Conservation (phyloP, 1,140 invertebrate species). For the Lepidostoma basale region DNA sequence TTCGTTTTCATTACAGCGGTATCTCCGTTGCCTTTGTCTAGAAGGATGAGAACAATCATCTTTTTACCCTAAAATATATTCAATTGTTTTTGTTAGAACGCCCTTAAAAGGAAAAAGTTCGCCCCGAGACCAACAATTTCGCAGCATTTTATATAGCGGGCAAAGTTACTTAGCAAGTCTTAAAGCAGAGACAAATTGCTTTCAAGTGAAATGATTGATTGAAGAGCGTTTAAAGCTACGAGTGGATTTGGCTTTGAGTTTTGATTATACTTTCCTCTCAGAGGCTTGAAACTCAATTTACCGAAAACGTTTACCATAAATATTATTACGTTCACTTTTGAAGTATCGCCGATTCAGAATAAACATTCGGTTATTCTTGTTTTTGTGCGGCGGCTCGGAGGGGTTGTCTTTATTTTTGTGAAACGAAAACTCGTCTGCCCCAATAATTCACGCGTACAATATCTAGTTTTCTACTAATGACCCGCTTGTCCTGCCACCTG, state of each 20-base stretch:
- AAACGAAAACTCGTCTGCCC: too few relatives aligned
- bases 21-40: too few relatives aligned
- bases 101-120: constrained; percentile 16
- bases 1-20: too few relatives aligned
- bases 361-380: neutral
- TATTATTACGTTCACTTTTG: neutral
- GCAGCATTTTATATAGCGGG: constrained; percentile 3
- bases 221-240: constrained; percentile 38
- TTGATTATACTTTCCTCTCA: constrained; percentile 14
- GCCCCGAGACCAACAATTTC: neutral
- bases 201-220: constrained; percentile 45
- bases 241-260: constrained; percentile 27
- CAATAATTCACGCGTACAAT: too few relatives aligned
- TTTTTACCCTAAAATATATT: too few relatives aligned
- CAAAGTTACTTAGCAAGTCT: constrained; percentile 30
- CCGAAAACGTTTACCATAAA: neutral
- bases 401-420: too few relatives aligned
- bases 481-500: too few relatives aligned
- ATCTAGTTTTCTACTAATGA: too few relatives aligned
- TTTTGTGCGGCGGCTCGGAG: too few relatives aligned
- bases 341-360: neutral
- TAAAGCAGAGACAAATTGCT: constrained; percentile 46
- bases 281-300: constrained; percentile 1
- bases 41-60: too few relatives aligned
- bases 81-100: too few relatives aligned